Evolutionary conservation across 2,888 invertebrate genomes (phyloP), one percentile per base, ranked within the genome.

Genomic region (Megastigmus dorsalis): DNA sequence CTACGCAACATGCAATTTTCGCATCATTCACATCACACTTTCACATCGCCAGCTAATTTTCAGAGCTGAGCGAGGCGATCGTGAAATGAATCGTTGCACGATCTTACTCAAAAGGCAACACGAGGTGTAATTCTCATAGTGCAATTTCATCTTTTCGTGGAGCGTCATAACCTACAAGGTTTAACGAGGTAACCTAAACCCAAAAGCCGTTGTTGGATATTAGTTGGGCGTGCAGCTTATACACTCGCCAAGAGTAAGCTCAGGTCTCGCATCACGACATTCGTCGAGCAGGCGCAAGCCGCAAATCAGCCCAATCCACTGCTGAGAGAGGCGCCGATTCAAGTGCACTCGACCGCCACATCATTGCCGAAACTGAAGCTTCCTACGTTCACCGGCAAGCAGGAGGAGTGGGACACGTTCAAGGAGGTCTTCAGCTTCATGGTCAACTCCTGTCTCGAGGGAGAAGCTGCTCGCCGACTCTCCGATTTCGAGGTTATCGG

Each of bases 231-330:
- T n/a, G n/a, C 48, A 20, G 48, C 20, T 5, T 48, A 48, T n/a
- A 23, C 48, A 23, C 54, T 54, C n/a, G 54, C 48, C 28, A 30
- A 54, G n/a, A 30, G 30, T 28, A 54, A 54, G 54, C 54, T 54
- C 30, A 10, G 30, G 15, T 54, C 54, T 28, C 28, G 54, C 54
- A 28, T 54, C 30, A 30, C 54, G 1, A 30, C 54, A 3, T 1
- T n/a, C n/a, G 54, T 54, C 30, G 54, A 54, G 54, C 15, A 54
- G 54, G 54, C 20, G 30, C 54, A 54, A 30, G 54, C 30, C 10
- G 15, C 15, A 5, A 4, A 13, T n/a, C 30, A 13, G 54, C 54
- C 0, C 5, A 3, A 28, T 30, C 13, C 7, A 5, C 7, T n/a
- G 28, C 30, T 30, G 54, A 28, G 54, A n/a, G 54, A 54, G 15